A percentile compares a stretch with the other conserved stretches of the same genome.
Evolutionary conservation across 2,797 vertebrate genomes (phyloP).

Genomic region (Bucorvus abyssinicus): DNA sequence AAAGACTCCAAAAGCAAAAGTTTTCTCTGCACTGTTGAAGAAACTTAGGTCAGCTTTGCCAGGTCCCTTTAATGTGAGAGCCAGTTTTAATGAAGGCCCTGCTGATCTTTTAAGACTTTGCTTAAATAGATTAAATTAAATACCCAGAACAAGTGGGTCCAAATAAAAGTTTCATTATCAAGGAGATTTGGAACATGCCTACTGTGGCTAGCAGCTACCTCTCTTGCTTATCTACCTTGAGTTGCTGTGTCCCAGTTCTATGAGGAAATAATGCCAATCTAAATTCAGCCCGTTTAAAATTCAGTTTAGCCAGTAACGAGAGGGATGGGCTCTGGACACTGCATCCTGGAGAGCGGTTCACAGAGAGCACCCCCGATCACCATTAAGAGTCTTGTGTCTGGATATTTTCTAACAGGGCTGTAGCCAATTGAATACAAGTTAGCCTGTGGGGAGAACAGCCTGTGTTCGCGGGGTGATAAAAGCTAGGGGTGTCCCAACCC

Average conservation of each 20-base stretch:
- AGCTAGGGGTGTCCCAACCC: not conserved
- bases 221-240: not conserved
- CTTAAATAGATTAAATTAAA: not conserved
- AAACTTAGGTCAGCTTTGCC: not conserved
- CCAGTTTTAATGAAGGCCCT: not conserved
- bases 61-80: not conserved
- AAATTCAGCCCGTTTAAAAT: not conserved
- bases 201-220: not conserved
- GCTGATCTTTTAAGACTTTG: not conserved
- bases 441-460: not conserved
- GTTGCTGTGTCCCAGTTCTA: not conserved
- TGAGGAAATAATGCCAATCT: not conserved
- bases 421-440: not conserved
- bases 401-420: not conserved
- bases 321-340: fast-evolving
- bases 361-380: not conserved
- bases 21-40: not conserved
- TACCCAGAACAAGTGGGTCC: not conserved
- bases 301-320: not conserved
- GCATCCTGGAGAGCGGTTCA: not conserved
- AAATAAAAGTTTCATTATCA: not conserved
- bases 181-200: not conserved
- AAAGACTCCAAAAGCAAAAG: not conserved
- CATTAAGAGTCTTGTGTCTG: not conserved
- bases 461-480: not conserved